Conservation (phyloP, 2,113 vertebrate genomes). For the Podilymbus podiceps region DNA sequence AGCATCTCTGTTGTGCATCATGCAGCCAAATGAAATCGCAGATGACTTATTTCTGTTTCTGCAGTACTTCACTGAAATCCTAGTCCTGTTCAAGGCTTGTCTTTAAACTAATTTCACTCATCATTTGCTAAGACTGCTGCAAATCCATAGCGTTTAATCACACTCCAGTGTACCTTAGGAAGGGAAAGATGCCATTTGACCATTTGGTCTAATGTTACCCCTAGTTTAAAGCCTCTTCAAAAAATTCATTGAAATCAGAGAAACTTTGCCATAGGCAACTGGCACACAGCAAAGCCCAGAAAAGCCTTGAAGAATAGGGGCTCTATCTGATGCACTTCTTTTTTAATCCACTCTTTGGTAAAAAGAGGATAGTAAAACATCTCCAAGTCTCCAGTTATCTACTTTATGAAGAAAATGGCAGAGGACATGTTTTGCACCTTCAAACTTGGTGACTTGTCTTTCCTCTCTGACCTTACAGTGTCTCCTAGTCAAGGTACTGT, state of each 20-base stretch:
- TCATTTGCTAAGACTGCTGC: background rate
- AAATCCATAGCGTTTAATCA: background rate
- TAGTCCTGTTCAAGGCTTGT: background rate
- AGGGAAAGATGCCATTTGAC: background rate
- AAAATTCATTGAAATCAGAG: background rate
- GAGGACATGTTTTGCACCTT: background rate
- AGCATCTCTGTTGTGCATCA: background rate
- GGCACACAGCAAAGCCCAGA: background rate
- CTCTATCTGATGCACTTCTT: background rate
- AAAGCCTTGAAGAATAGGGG: background rate
- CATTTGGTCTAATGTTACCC: background rate
- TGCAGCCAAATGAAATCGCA: background rate
- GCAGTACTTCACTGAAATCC: background rate
- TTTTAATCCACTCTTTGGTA: background rate
- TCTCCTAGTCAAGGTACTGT: background rate
- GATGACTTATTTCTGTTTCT: conserved; percentile 4
- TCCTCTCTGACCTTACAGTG: background rate
- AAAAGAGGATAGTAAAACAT: background rate
- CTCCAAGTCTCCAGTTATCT: background rate
- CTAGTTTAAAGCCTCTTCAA: conserved; percentile 21
- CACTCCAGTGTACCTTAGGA: background rate
- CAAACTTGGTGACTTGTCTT: background rate
- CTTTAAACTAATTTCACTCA: background rate
- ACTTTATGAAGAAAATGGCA: background rate
- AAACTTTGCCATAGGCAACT: background rate